phyloP scores from a whole-genome alignment of 2,113 vertebrate species.

The Gasterosteus nipponicus region DNA sequence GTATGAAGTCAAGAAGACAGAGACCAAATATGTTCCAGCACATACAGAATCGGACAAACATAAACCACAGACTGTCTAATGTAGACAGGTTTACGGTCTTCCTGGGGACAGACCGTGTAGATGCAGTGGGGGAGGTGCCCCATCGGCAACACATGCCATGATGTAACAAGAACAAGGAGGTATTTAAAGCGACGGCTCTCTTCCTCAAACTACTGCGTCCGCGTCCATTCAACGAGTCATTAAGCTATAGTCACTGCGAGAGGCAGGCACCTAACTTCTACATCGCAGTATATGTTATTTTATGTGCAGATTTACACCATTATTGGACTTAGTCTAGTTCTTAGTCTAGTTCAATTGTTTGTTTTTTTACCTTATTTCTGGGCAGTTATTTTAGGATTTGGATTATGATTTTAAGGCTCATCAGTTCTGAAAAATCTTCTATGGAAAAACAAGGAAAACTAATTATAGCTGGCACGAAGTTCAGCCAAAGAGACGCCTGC shows the following conservation, averaged over 20 bases:
- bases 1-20: background rate
- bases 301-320: background rate
- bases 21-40: background rate
- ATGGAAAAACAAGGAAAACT: constrained; percentile 83
- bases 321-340: background rate
- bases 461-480: constrained; percentile 78
- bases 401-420: constrained; percentile 84
- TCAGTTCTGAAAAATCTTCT: constrained; percentile 78
- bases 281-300: constrained; percentile 11
- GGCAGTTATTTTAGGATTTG: constrained; percentile 75
- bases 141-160: constrained; percentile 37
- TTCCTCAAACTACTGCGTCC: background rate
- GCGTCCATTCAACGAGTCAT: background rate
- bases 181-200: constrained; percentile 55
- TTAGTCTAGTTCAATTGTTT: background rate
- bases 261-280: constrained; percentile 5
- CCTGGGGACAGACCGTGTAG: background rate
- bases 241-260: constrained; percentile 1
- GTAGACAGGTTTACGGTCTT: constrained; percentile 2
- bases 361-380: background rate
- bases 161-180: constrained; percentile 48
- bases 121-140: constrained; percentile 21
- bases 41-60: background rate
- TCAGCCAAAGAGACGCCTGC: constrained; percentile 84
- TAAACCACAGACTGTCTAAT: constrained; percentile 1